Conservation (phyloP, 92 coral and sea anemone species). For the Heliopora coerulea region DNA sequence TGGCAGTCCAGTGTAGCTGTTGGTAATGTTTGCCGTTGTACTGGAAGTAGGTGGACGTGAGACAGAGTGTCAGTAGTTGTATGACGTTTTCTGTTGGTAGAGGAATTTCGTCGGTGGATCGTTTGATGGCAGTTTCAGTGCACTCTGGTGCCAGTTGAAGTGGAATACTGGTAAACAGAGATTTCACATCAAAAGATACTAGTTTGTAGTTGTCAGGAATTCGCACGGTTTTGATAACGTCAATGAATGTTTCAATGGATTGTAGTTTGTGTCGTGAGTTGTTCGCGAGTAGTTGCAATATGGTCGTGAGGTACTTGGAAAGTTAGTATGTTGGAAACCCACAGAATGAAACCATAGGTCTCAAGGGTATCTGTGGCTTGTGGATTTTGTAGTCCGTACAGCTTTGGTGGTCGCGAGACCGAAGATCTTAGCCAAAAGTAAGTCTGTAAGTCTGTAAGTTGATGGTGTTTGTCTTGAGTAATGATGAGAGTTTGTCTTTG, state of each 20-base stretch:
- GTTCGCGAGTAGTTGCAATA: constrained; percentile 39
- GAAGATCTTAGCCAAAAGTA: constrained; percentile 18
- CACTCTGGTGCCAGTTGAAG: too few species aligned
- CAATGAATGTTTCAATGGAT: constrained; percentile 47
- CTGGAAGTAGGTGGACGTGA: too few species aligned
- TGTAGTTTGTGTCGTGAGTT: constrained; percentile 42
- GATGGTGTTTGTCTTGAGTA: constrained; percentile 42
- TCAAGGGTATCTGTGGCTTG: constrained; percentile 52
- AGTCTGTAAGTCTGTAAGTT: constrained; percentile 23
- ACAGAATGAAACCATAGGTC: constrained; percentile 52
- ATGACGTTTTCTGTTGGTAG: too few species aligned
- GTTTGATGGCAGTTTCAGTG: too few species aligned
- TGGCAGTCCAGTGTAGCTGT: too few species aligned
- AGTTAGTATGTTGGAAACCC: constrained; percentile 54
- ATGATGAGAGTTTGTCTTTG: constrained; percentile 37
- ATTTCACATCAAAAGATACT: constrained; percentile 39
- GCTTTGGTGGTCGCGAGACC: constrained; percentile 52
- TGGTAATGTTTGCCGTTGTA: too few species aligned
- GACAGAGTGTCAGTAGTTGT: too few species aligned
- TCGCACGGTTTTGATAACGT: constrained; percentile 46
- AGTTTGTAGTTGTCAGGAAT: constrained; percentile 47
- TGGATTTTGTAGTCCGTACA: constrained; percentile 56
- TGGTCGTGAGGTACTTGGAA: constrained; percentile 41
- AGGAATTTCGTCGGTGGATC: too few species aligned
- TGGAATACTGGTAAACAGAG: constrained; percentile 15